phyloP scores from a whole-genome alignment of 2,888 invertebrate genomes.

The Lasioglossum lativentre region DNA sequence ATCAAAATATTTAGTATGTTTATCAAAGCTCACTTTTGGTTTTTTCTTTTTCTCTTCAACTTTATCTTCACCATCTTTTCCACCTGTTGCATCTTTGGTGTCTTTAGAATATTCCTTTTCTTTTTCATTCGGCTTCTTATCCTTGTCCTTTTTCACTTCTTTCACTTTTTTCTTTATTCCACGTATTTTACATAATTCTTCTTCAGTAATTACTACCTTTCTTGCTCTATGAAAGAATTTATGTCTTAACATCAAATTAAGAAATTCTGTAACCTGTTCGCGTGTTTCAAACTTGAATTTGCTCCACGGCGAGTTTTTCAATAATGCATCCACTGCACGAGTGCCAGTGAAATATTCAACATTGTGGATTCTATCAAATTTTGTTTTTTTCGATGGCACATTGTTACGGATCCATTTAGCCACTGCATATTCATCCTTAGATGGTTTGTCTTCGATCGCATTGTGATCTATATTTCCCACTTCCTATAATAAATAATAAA shows the following conservation, averaged over 20 bases:
- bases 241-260: slow-evolving; percentile 94
- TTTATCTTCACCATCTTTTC: slow-evolving; percentile 85
- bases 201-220: slow-evolving; percentile 87
- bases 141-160: slow-evolving; percentile 83
- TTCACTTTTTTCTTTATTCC: slow-evolving; percentile 85
- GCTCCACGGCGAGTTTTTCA: slow-evolving; percentile 95
- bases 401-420: slow-evolving; percentile 98
- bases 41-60: slow-evolving; percentile 86
- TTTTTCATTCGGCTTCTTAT: slow-evolving; percentile 79
- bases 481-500: slow-evolving; percentile 80
- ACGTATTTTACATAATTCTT: slow-evolving; percentile 85
- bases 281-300: slow-evolving; percentile 93
- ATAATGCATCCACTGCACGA: slow-evolving; percentile 96
- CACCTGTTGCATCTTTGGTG: slow-evolving; percentile 79
- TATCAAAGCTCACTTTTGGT: slow-evolving; percentile 79
- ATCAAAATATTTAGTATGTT: not conserved
- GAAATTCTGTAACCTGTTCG: slow-evolving; percentile 91
- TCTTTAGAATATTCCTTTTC: slow-evolving; percentile 84
- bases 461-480: slow-evolving; percentile 84
- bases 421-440: slow-evolving; percentile 96
- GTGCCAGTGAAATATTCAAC: slow-evolving; percentile 98
- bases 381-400: slow-evolving; percentile 97
- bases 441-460: slow-evolving; percentile 89
- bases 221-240: slow-evolving; percentile 98
- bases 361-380: slow-evolving; percentile 95